A percentile compares a stretch with the other conserved stretches of the same genome.
Evolutionary conservation across 2,113 vertebrate species (phyloP).

Genomic region (Ancistrus triradiatus): DNA sequence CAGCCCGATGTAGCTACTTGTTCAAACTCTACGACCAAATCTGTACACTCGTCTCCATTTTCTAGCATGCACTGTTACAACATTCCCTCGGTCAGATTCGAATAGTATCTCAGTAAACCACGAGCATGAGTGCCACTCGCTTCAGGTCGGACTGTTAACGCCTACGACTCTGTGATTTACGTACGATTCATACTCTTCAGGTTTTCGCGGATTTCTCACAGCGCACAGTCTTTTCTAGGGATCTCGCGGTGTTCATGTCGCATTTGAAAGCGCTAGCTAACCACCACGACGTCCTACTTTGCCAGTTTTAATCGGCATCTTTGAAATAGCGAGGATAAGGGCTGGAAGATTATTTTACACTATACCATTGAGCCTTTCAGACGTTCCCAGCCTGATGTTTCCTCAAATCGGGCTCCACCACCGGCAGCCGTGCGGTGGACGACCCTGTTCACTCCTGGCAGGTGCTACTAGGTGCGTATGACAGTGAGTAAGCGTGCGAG

Average conservation of each 20-base stretch:
- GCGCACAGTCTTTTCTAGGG: slow-evolving; percentile 39
- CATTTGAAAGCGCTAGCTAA: slow-evolving; percentile 35
- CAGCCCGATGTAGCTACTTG: slow-evolving; percentile 51
- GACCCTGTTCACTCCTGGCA: slow-evolving; percentile 50
- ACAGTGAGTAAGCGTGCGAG: slow-evolving; percentile 10
- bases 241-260: slow-evolving; percentile 37
- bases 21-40: slow-evolving; percentile 47
- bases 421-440: slow-evolving; percentile 18
- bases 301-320: slow-evolving; percentile 35
- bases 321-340: slow-evolving; percentile 41
- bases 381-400: slow-evolving; percentile 37
- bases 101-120: slow-evolving; percentile 37
- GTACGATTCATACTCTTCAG: slow-evolving; percentile 30
- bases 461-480: slow-evolving; percentile 52
- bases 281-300: slow-evolving; percentile 31
- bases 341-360: slow-evolving; percentile 43
- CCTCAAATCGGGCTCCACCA: slow-evolving; percentile 22
- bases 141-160: slow-evolving; percentile 38
- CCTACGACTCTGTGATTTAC: slow-evolving; percentile 36
- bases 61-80: slow-evolving; percentile 56
- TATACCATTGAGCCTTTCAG: slow-evolving; percentile 41
- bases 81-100: slow-evolving; percentile 40
- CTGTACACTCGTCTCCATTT: slow-evolving; percentile 33
- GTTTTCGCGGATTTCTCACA: slow-evolving; percentile 33
- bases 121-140: slow-evolving; percentile 56